phyloP scores from a whole-genome alignment of 2,797 vertebrate species.

The Pseudochromis fuscus region DNA sequence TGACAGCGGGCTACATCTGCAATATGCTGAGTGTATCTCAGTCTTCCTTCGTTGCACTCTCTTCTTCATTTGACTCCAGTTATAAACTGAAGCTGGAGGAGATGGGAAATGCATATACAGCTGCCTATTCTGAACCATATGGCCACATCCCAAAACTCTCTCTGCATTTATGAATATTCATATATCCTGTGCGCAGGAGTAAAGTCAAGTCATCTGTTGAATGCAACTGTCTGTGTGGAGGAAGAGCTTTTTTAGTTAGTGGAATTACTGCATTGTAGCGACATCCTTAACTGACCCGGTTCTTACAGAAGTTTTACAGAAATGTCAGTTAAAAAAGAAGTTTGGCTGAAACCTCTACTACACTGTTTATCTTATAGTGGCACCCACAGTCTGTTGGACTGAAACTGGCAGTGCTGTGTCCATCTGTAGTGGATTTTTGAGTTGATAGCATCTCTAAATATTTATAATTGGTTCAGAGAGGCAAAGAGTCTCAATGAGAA shows the following conservation, averaged over 20 bases:
- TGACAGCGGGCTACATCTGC: slow-evolving; percentile 21
- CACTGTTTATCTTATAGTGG: slow-evolving; percentile 18
- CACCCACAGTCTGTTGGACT: slow-evolving; percentile 14
- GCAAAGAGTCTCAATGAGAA: slow-evolving; percentile 13
- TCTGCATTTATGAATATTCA: slow-evolving; percentile 65
- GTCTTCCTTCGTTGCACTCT: slow-evolving; percentile 30
- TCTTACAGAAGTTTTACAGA: no score
- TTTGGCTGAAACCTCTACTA: not conserved
- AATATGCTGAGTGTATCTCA: slow-evolving; percentile 30
- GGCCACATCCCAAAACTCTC: slow-evolving; percentile 42
- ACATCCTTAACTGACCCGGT: slow-evolving; percentile 8
- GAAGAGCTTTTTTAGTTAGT: slow-evolving; percentile 26
- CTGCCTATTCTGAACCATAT: slow-evolving; percentile 51
- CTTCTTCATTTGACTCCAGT: slow-evolving; percentile 36
- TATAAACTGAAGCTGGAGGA: slow-evolving; percentile 21
- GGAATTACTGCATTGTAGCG: slow-evolving; percentile 9
- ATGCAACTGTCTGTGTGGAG: not conserved
- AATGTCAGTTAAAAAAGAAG: slow-evolving; percentile 4
- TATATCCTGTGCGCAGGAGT: slow-evolving; percentile 24
- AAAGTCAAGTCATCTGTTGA: slow-evolving; percentile 38
- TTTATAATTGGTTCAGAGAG: slow-evolving; percentile 57
- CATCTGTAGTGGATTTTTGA: slow-evolving; percentile 32
- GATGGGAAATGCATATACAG: slow-evolving; percentile 34
- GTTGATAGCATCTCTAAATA: slow-evolving; percentile 65
- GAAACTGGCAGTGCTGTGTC: slow-evolving; percentile 15